Conservation (phyloP, 2,888 invertebrate species). For the Stomorhina lunata region DNA sequence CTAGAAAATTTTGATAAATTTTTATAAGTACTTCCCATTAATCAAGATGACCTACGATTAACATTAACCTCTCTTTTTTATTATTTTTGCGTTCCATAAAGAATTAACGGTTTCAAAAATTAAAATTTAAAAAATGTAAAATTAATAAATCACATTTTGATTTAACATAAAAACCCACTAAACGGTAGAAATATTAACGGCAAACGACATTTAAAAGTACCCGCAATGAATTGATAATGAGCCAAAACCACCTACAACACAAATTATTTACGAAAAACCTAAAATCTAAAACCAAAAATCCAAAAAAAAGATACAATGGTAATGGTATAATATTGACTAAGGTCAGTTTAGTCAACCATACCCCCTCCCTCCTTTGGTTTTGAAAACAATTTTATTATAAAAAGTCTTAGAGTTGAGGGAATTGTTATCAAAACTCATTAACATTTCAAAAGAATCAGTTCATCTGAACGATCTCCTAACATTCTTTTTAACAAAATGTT, state of each 20-base stretch:
- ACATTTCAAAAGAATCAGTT: conserved; percentile 44
- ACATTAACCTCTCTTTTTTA: conserved; percentile 6
- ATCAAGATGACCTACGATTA: conserved; percentile 20
- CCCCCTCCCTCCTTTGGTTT: neutral
- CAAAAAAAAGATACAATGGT: neutral
- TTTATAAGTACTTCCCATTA: no score
- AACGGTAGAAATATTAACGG: neutral
- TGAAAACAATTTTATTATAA: conserved; percentile 40
- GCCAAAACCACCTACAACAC: conserved; percentile 33
- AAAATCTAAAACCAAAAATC: conserved; percentile 7
- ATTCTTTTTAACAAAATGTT: conserved; percentile 60
- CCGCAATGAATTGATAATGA: conserved; percentile 39
- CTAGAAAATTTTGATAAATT: no score
- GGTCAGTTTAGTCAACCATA: conserved; percentile 51
- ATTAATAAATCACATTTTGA: conserved; percentile 9
- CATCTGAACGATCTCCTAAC: neutral
- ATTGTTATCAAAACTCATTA: conserved; percentile 47
- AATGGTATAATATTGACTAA: conserved; percentile 45
- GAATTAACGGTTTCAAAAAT: conserved; percentile 30
- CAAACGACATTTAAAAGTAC: neutral
- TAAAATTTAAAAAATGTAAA: conserved; percentile 34
- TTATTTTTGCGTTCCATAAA: neutral
- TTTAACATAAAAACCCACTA: conserved; percentile 32
- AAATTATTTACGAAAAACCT: conserved; percentile 10
- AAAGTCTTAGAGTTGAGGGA: conserved; percentile 15